A percentile compares a stretch with the other conserved stretches of the same genome.
Evolutionary conservation across 2,888 invertebrate genomes (phyloP).

Genomic region (Xylota sylvarum): DNA sequence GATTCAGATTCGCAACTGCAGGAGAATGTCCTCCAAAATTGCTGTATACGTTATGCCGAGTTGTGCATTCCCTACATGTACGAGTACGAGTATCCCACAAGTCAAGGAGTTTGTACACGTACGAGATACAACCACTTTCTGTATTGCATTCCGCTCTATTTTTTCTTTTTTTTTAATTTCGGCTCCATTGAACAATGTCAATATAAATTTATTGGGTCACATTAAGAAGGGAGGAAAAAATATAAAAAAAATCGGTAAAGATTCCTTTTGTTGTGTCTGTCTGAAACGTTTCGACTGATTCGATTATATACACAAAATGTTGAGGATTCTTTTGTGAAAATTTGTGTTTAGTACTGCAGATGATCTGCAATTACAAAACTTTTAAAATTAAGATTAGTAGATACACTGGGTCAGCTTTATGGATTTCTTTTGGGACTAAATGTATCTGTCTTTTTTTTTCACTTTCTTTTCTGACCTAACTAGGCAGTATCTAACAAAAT

Average conservation of each 20-base stretch:
- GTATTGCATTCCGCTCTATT: conserved; percentile 39
- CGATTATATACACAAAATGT: conserved; percentile 8
- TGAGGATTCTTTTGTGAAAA: conserved; percentile 23
- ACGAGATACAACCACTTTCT: conserved; percentile 40
- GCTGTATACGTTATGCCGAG: conserved; percentile 43
- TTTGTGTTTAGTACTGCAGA: background rate
- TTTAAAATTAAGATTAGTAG: conserved; percentile 10
- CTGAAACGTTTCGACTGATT: conserved; percentile 23
- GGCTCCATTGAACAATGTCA: conserved; percentile 72
- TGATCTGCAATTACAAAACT: conserved; percentile 24
- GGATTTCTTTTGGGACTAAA: background rate
- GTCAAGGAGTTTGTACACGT: conserved; percentile 25
- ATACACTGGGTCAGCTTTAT: background rate
- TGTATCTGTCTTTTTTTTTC: too few relatives aligned
- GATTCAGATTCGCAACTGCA: conserved; percentile 36
- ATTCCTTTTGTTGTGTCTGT: conserved; percentile 40
- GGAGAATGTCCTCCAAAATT: conserved; percentile 49
- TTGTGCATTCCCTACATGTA: conserved; percentile 21
- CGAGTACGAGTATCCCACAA: background rate
- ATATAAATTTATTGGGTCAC: conserved; percentile 74
- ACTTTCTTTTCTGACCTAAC: too few relatives aligned
- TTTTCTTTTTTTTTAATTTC: conserved; percentile 38
- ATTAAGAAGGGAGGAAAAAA: conserved; percentile 10
- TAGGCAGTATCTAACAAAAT: too few relatives aligned
- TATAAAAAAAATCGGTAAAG: conserved; percentile 26